Evolutionary conservation across 2,113 vertebrate species (phyloP).

Genomic region (Geococcyx californianus): DNA sequence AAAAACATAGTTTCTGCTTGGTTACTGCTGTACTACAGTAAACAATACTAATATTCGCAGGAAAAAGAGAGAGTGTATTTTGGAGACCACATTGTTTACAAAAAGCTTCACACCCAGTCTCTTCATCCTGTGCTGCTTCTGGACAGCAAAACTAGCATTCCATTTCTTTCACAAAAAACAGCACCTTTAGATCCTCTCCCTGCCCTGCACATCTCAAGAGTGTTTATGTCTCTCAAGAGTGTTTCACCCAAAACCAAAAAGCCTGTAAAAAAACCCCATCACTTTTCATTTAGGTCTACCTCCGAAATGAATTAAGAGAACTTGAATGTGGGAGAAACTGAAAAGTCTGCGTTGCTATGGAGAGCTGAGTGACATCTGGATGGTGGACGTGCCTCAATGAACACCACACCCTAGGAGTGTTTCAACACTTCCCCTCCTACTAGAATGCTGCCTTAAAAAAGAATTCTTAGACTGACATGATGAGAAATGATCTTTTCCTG

Average conservation of each 20-base stretch:
- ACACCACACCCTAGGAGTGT: background rate
- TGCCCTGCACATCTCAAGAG: background rate
- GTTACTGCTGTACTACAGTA: background rate
- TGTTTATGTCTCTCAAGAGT: background rate
- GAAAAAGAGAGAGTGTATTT: background rate
- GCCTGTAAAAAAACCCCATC: rapidly evolving
- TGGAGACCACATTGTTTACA: background rate
- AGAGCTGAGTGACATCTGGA: constrained; percentile 18
- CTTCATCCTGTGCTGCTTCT: background rate
- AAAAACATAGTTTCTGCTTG: background rate
- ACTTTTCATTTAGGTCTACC: background rate
- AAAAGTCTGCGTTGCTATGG: background rate
- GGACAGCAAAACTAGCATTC: background rate
- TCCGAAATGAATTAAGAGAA: background rate
- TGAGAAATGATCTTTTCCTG: background rate
- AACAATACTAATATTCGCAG: background rate
- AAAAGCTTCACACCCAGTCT: background rate
- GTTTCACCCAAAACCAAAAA: background rate
- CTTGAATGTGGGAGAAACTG: background rate
- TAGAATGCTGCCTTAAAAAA: background rate
- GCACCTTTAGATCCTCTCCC: background rate
- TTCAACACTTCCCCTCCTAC: constrained; percentile 18
- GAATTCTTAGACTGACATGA: background rate
- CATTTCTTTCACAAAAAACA: background rate
- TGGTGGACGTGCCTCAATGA: background rate